Percentiles rank a stretch among this genome's conserved stretches.
phyloP scores from a whole-genome alignment of 2,797 vertebrate genomes.

The Melanotaenia pygmaea region DNA sequence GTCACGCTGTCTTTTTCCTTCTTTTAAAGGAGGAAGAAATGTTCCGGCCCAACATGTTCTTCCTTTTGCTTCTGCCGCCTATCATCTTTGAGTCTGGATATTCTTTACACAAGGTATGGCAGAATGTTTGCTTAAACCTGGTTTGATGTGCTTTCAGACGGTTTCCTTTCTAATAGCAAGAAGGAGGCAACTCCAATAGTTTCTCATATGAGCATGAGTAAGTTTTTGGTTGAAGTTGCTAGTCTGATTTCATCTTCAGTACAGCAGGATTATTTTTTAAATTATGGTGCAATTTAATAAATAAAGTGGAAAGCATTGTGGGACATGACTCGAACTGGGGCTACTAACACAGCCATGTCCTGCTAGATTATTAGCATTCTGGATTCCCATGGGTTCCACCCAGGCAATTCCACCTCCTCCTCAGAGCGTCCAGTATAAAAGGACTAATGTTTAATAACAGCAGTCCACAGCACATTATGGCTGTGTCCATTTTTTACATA shows the following conservation, averaged over 20 bases:
- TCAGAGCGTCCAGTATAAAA: too few species aligned
- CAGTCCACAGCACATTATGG: too few species aligned
- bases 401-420: background rate
- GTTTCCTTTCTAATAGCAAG: background rate
- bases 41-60: constrained; percentile 99
- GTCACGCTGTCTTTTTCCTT: constrained; percentile 20
- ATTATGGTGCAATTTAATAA: background rate
- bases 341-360: too few species aligned
- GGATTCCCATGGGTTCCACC: background rate
- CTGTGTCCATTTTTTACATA: too few species aligned
- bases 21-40: constrained; percentile 94
- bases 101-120: constrained; percentile 94
- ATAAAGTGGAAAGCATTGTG: background rate
- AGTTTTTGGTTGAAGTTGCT: background rate
- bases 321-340: background rate
- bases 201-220: background rate
- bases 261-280: background rate
- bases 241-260: background rate
- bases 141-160: background rate
- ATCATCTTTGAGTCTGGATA: constrained; percentile 99
- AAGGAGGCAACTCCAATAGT: background rate
- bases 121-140: background rate
- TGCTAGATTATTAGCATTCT: background rate
- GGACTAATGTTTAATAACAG: too few species aligned
- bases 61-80: constrained; percentile 95